A percentile compares a stretch with the other conserved stretches of the same genome.
phyloP scores from a whole-genome alignment of 2,113 vertebrate species.

The Gnathonemus longibarbis region DNA sequence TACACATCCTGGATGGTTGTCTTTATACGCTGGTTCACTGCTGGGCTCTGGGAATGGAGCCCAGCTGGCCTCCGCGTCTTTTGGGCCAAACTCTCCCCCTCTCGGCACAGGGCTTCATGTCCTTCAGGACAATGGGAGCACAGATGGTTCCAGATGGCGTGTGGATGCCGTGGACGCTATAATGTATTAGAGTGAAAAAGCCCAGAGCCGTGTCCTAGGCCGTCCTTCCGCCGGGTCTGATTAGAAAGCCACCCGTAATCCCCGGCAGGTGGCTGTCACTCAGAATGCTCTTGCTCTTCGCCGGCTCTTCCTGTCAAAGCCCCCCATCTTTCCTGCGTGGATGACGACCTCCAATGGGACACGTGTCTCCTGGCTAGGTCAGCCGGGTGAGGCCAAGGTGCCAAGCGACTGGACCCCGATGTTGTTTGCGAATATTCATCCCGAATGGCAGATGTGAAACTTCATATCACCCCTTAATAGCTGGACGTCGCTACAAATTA shows the following conservation, averaged over 20 bases:
- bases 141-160: constrained; percentile 61
- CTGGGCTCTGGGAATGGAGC: background rate
- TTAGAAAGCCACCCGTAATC: constrained; percentile 74
- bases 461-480: background rate
- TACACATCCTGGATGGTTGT: background rate
- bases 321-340: background rate
- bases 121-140: constrained; percentile 51
- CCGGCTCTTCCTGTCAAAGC: background rate
- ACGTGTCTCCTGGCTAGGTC: background rate
- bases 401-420: background rate
- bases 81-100: constrained; percentile 2
- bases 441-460: background rate
- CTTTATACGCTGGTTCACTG: constrained; percentile 31
- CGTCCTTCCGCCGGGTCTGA: constrained; percentile 62
- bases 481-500: background rate
- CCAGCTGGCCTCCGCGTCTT: constrained; percentile 6
- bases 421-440: background rate
- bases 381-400: background rate
- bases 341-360: background rate
- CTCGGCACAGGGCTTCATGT: constrained; percentile 37
- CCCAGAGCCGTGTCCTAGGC: constrained; percentile 46
- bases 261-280: constrained; percentile 39
- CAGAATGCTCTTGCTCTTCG: background rate
- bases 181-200: constrained; percentile 61
- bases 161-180: constrained; percentile 53